Evolutionary conservation across 2,888 invertebrate genomes (phyloP).

Genomic region (Spilarctia lutea): DNA sequence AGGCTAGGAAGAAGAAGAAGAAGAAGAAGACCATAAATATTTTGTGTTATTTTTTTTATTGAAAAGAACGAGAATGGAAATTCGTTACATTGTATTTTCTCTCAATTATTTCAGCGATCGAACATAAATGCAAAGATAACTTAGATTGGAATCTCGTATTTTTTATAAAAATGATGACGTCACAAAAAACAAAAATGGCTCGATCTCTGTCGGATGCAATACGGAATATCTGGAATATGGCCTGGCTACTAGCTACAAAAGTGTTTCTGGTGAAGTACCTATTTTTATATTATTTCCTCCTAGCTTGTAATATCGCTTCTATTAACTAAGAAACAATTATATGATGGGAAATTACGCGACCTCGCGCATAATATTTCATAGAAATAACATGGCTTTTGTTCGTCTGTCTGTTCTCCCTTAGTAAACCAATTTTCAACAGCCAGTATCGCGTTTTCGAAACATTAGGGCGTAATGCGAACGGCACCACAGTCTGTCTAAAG

Average conservation of each 20-base stretch:
- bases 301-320: constrained; percentile 1
- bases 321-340: neutral
- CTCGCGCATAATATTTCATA: neutral
- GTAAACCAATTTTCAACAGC: neutral
- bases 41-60: neutral
- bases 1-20: too few relatives aligned
- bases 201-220: constrained; percentile 65
- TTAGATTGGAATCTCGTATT: constrained; percentile 13
- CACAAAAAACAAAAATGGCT: constrained; percentile 60
- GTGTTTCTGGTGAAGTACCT: constrained; percentile 73
- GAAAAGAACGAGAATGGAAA: constrained; percentile 17
- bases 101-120: constrained; percentile 16
- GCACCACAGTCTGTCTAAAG: neutral
- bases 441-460: too few relatives aligned
- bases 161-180: constrained; percentile 36
- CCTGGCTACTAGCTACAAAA: constrained; percentile 79
- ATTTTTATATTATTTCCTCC: constrained; percentile 10
- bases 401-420: neutral
- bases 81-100: neutral
- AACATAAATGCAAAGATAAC: constrained; percentile 12
- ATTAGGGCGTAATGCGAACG: neutral
- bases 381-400: neutral
- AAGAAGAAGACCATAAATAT: neutral
- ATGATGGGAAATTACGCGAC: neutral
- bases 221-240: constrained; percentile 75